Conservation (phyloP, 2,888 invertebrate genomes). For the Euproctis similis region DNA sequence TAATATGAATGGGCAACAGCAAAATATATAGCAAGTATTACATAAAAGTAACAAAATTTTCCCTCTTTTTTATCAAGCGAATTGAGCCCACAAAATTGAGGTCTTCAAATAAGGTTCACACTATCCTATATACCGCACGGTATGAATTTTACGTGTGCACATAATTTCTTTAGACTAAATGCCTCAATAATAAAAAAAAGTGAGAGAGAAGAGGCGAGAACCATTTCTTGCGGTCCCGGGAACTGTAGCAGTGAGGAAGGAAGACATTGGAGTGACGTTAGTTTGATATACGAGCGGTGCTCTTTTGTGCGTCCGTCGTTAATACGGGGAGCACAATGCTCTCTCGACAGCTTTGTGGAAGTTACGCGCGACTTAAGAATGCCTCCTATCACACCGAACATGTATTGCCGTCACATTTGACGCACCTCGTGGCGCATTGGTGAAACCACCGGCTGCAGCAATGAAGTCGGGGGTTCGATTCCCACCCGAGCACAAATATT, state of each 20-base stretch:
- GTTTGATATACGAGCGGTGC: conserved; percentile 71
- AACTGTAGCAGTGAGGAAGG: conserved; percentile 64
- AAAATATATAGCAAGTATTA: no score
- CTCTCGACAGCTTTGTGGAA: conserved; percentile 49
- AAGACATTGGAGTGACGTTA: conserved; percentile 73
- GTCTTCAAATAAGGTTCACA: conserved; percentile 23
- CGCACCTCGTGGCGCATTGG: no score
- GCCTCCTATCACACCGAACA: conserved; percentile 38
- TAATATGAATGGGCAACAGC: no score
- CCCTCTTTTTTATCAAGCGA: conserved; percentile 12
- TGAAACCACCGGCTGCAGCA: no score
- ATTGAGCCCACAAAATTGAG: conserved; percentile 23
- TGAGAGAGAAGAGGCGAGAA: no score
- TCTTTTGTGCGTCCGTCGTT: conserved; percentile 70
- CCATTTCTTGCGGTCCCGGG: conserved; percentile 54
- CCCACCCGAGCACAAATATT: no score
- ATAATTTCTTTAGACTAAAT: conserved; percentile 59
- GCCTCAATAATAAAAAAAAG: conserved; percentile 69
- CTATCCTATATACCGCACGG: conserved; percentile 19
- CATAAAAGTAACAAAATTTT: conserved; percentile 12
- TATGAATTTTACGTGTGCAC: conserved; percentile 55
- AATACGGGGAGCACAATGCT: conserved; percentile 66
- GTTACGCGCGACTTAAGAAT: conserved; percentile 58
- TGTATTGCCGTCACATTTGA: no score
- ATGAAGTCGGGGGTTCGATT: no score